Conservation (phyloP, 1,140 invertebrate species). For the Apis florea region DNA sequence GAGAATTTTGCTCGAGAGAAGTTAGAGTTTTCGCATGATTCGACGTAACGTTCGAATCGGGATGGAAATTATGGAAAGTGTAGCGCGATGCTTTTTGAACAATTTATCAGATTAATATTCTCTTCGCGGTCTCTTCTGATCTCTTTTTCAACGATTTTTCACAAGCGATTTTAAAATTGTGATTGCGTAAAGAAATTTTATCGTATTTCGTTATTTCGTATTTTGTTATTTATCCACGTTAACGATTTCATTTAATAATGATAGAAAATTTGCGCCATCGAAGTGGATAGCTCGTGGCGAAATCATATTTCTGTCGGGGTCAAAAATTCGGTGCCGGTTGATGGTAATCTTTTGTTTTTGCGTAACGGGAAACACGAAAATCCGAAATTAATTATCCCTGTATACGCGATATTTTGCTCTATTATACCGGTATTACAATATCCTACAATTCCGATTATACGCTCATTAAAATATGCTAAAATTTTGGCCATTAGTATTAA, state of each 20-base stretch:
- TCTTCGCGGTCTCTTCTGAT: too few relatives aligned
- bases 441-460: background rate
- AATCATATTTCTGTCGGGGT: background rate
- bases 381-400: background rate
- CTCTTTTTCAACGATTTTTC: too few relatives aligned
- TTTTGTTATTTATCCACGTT: too few relatives aligned
- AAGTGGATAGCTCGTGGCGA: background rate
- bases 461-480: slow-evolving; percentile 10
- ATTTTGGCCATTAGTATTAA: background rate
- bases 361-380: background rate
- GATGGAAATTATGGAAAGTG: background rate
- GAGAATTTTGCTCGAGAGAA: background rate
- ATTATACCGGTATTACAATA: background rate
- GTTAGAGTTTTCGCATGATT: background rate
- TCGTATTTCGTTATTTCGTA: too few relatives aligned
- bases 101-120: slow-evolving; percentile 3
- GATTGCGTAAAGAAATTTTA: background rate
- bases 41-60: background rate
- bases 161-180: background rate
- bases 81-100: background rate
- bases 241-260: background rate
- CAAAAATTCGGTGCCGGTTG: background rate
- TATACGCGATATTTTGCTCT: background rate
- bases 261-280: background rate
- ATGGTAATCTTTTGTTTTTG: background rate